Percentiles rank a stretch among this genome's conserved stretches.
These are phyloP conservation scores for Colinus virginianus DNA, from an alignment of 2,113 vertebrate species.

Conservation along the genomic window DNA sequence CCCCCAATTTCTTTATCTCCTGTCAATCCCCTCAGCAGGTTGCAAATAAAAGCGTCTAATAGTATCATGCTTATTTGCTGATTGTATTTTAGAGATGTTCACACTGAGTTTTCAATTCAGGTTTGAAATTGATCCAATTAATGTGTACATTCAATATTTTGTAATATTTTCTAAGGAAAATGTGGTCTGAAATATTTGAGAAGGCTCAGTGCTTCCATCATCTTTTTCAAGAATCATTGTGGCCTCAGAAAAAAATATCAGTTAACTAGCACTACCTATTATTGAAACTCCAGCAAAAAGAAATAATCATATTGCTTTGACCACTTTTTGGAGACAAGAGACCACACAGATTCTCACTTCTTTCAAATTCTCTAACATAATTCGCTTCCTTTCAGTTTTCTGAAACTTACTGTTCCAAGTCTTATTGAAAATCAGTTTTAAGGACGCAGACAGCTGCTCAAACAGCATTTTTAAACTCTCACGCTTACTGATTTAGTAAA, in stretches of 20 bases:
- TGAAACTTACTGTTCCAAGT: background rate
- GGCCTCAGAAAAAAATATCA: background rate
- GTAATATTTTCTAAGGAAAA: background rate
- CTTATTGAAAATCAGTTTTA: conserved; percentile 6
- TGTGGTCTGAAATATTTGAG: background rate
- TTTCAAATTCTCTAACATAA: background rate
- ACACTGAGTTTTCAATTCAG: fast-evolving
- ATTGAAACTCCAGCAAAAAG: background rate
- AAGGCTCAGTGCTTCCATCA: background rate
- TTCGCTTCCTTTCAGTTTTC: background rate
- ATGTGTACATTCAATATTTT: background rate
- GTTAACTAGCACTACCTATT: background rate
- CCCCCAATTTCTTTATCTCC: background rate
- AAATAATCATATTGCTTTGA: background rate
- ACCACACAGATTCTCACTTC: background rate
- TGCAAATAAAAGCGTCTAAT: background rate
- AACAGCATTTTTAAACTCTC: background rate
- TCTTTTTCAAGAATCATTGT: background rate
- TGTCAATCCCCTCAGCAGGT: background rate
- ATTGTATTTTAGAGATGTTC: background rate
- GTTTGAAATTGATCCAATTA: background rate
- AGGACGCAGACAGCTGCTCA: background rate
- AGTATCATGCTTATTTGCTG: background rate
- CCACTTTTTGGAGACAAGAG: background rate
- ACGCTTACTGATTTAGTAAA: background rate